Percentiles rank a stretch among this genome's conserved stretches.
These are phyloP conservation scores for Drosophila funebris DNA, from an alignment of 1,140 invertebrate genomes.

Conservation along the genomic window DNA sequence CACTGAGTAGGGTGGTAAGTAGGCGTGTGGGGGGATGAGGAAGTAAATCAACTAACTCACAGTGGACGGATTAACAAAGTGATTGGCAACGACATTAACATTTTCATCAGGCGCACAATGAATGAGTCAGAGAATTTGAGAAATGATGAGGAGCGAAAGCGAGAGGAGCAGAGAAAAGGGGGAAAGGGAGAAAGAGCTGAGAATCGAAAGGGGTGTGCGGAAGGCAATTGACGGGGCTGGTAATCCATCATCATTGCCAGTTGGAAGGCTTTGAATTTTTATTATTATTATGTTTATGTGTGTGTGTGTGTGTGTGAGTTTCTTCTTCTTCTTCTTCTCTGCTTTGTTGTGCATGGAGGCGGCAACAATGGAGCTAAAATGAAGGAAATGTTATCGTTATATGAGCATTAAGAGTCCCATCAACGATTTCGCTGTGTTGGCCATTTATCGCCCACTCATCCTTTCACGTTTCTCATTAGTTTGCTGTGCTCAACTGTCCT, in stretches of 20 bases:
- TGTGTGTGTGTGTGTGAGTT: slow-evolving; percentile 44
- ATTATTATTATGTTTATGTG: slow-evolving; percentile 72
- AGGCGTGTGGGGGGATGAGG: not conserved
- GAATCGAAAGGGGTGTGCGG: not conserved
- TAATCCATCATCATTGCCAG: slow-evolving; percentile 75
- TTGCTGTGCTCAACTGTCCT: slow-evolving; percentile 1
- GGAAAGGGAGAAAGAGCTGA: not conserved
- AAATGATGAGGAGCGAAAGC: not conserved
- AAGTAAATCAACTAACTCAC: slow-evolving; percentile 64
- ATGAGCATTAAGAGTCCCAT: slow-evolving; percentile 27
- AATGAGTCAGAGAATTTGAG: slow-evolving; percentile 37
- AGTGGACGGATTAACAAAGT: slow-evolving; percentile 70
- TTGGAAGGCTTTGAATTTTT: slow-evolving; percentile 71
- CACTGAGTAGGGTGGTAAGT: not conserved
- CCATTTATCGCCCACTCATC: slow-evolving; percentile 74
- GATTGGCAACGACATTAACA: slow-evolving; percentile 81
- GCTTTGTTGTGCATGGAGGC: slow-evolving; percentile 25
- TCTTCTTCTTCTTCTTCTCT: not conserved
- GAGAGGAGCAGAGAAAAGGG: not conserved
- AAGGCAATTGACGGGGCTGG: slow-evolving; percentile 51
- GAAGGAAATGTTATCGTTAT: not conserved
- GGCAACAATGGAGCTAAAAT: slow-evolving; percentile 30
- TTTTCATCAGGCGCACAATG: slow-evolving; percentile 72
- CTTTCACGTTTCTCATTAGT: slow-evolving; percentile 77
- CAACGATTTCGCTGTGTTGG: slow-evolving; percentile 58